Percentiles rank a stretch among this genome's conserved stretches.
These are phyloP conservation scores for Theristicus caerulescens DNA, from an alignment of 2,113 vertebrate genomes.

Conservation along the genomic window DNA sequence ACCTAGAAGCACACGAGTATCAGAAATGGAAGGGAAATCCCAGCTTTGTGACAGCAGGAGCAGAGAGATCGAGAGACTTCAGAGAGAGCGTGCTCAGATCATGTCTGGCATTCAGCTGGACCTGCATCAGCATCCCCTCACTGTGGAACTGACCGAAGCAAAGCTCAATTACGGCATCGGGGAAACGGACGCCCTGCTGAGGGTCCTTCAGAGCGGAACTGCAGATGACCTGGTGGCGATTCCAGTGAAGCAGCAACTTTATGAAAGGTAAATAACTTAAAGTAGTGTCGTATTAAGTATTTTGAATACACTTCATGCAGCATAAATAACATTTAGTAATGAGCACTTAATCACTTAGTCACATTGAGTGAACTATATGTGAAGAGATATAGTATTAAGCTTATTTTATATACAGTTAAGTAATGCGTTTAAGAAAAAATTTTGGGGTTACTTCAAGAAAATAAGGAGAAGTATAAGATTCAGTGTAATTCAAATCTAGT, in stretches of 20 bases:
- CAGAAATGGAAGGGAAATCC: not conserved
- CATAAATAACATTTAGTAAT: not conserved
- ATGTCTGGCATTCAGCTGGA: constrained; percentile 83
- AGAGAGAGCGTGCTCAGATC: constrained; percentile 81
- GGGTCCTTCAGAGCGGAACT: constrained; percentile 78
- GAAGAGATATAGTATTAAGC: not conserved
- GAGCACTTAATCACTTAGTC: not conserved
- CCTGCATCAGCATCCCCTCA: constrained; percentile 81
- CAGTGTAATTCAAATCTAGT: not conserved
- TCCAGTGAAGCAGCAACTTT: constrained; percentile 78
- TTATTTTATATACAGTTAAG: not conserved
- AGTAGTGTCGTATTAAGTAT: not conserved
- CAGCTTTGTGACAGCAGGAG: constrained; percentile 52
- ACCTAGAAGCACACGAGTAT: not conserved
- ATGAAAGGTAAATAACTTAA: constrained; percentile 75
- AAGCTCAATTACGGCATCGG: constrained; percentile 88
- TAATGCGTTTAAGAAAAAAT: not conserved
- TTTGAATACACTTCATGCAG: not conserved
- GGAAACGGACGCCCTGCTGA: constrained; percentile 86
- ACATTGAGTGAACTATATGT: not conserved
- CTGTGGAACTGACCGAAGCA: constrained; percentile 88
- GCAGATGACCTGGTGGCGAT: constrained; percentile 48
- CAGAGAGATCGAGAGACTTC: constrained; percentile 78
- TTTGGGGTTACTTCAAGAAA: not conserved
- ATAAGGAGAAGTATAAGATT: not conserved